These are phyloP conservation scores for Micrasema minimum DNA, from an alignment of 1,140 invertebrate genomes.

Conservation along the genomic window DNA sequence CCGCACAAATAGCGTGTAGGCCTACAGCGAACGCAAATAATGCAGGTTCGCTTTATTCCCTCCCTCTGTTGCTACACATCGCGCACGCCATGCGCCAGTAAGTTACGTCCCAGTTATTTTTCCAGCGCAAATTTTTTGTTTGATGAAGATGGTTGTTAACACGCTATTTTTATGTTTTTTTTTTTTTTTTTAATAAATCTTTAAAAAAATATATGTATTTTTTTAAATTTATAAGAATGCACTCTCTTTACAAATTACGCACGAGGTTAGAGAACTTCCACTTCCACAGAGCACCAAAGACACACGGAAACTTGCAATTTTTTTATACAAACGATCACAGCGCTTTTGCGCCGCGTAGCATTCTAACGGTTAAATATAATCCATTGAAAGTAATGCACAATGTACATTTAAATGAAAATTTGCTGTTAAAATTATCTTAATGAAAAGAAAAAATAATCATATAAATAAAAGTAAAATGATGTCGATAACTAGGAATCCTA, in stretches of 20 bases:
- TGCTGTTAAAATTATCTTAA: too few species aligned
- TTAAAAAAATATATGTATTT: slow-evolving; percentile 10
- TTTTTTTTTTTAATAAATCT: slow-evolving; percentile 16
- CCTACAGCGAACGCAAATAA: slow-evolving; percentile 38
- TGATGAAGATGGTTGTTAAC: slow-evolving; percentile 35
- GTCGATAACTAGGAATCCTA: too few species aligned
- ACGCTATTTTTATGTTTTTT: slow-evolving; percentile 39
- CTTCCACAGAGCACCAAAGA: slow-evolving; percentile 25
- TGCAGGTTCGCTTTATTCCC: slow-evolving; percentile 43
- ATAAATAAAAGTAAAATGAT: too few species aligned
- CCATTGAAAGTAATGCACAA: too few species aligned
- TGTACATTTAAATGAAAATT: too few species aligned
- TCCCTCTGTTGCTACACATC: slow-evolving; percentile 40
- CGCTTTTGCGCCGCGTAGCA: slow-evolving; percentile 42
- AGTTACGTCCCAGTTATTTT: slow-evolving; percentile 41
- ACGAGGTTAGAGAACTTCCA: slow-evolving; percentile 28
- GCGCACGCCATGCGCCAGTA: slow-evolving; percentile 42
- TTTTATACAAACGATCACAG: slow-evolving; percentile 45
- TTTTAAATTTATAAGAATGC: slow-evolving; percentile 39
- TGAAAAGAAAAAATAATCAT: too few species aligned
- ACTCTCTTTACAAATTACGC: slow-evolving; percentile 40
- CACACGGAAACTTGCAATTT: slow-evolving; percentile 33
- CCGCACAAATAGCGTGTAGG: slow-evolving; percentile 42
- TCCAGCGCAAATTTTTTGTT: slow-evolving; percentile 43
- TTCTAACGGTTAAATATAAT: slow-evolving; percentile 18